Conservation (phyloP, 2,888 invertebrate species). For the Halictus quadricinctus region DNA sequence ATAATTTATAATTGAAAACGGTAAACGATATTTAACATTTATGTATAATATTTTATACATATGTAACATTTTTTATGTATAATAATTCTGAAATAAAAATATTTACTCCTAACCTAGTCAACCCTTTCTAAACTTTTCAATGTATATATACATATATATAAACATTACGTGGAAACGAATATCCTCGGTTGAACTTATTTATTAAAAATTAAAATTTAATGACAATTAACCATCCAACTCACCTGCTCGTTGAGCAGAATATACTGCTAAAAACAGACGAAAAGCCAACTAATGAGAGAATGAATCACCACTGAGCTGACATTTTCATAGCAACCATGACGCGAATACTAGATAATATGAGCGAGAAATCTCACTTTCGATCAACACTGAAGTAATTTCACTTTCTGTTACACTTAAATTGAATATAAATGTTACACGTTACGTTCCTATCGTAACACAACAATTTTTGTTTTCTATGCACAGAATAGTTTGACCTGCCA, state of each 20-base stretch:
- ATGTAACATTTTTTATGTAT: conserved; percentile 15
- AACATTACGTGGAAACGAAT: conserved; percentile 14
- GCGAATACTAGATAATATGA: conserved; percentile 58
- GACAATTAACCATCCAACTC: conserved; percentile 31
- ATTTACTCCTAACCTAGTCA: conserved; percentile 62
- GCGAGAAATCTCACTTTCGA: conserved; percentile 60
- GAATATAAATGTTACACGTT: conserved; percentile 25
- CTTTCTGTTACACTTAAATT: conserved; percentile 18
- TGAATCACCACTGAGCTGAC: conserved; percentile 77
- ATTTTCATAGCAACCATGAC: conserved; percentile 70
- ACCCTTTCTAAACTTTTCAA: conserved; percentile 43
- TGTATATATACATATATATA: conserved; percentile 30
- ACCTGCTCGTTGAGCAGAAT: conserved; percentile 68
- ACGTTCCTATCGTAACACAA: conserved; percentile 44
- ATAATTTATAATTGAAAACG: neutral
- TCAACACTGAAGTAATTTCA: conserved; percentile 23
- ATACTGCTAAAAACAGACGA: conserved; percentile 54
- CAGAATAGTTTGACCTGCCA: conserved; percentile 56
- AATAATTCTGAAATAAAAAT: conserved; percentile 22
- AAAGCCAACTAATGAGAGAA: conserved; percentile 59
- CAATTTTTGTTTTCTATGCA: conserved; percentile 47
- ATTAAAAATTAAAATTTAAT: neutral
- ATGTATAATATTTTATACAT: no score
- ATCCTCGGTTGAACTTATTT: neutral
- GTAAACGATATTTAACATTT: no score